These are phyloP conservation scores for Philaethria dido DNA, from an alignment of 2,888 invertebrate species.

Conservation along the genomic window DNA sequence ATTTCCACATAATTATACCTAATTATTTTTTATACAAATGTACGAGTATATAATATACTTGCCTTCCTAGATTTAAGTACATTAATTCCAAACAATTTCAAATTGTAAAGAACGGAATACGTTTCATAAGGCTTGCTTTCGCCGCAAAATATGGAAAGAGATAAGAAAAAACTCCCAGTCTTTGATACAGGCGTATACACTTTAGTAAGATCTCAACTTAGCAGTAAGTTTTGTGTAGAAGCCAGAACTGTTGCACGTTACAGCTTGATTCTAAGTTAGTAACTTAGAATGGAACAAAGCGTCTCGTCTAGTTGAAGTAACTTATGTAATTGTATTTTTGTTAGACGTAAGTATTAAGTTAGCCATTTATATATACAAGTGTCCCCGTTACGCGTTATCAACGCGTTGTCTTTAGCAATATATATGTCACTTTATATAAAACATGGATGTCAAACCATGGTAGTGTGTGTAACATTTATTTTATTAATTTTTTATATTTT, in stretches of 20 bases:
- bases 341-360: no score
- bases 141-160: neutral
- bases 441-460: no score
- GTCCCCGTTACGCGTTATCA: no score
- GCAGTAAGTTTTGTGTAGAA: constrained; percentile 38
- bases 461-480: no score
- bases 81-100: no score
- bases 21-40: no score
- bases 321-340: constrained; percentile 1
- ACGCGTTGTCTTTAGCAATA: no score
- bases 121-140: neutral
- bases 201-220: constrained; percentile 44
- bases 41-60: no score
- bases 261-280: constrained; percentile 26
- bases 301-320: constrained; percentile 11
- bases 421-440: no score
- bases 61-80: neutral
- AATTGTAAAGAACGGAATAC: neutral
- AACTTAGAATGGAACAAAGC: constrained; percentile 23
- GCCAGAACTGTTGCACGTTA: constrained; percentile 31
- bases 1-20: no score
- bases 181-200: constrained; percentile 37
- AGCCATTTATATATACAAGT: no score
- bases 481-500: no score
- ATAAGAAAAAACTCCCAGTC: neutral